Evolutionary conservation across 2,113 vertebrate species (phyloP), one percentile per base, ranked within the genome.

Genomic region (Urocynchramus pylzowi): DNA sequence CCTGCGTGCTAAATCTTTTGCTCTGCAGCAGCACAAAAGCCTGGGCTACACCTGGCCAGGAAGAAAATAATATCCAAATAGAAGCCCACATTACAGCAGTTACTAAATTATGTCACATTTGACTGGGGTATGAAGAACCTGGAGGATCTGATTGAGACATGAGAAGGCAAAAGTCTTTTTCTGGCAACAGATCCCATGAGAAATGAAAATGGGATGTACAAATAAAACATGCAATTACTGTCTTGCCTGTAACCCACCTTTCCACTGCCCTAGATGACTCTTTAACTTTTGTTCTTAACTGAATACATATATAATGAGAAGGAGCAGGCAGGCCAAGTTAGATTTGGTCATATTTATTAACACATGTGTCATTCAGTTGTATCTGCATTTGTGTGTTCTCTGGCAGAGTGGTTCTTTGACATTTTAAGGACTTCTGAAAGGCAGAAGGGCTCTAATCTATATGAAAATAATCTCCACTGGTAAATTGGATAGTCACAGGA

Each of bases 341-440:
- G 39, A 35, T 63, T 67, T 59, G 37, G 14, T 54, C 13, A 9
- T 75, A 57, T 81, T 92, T 89, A 35, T 45, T 50, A 90, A 64
- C n/a, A 37, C 15, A n/a, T 3, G 3, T 0, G 1, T 17, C 23
- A 28, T 11, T 57, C 37, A 39, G 3, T 21, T 47, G 27, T 75
- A 67, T 45, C 31, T 28, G 14, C 18, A 7, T 50, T 67, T 92
- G 17, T 53, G 28, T 49, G 13, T 65, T 89, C 31, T 67, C 50
- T 52, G 56, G 11, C 24, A 59, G 37, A 69, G 37, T 31, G 27
- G 16, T 69, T 80, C 31, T 70, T 56, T 41, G 37, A 35, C 13
- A 39, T 39, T 80, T 61, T 74, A 75, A 80, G 22, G 39, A 59
- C 15, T 84, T 87, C 47, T 52, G 42, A 90, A 94, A 82, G 23